These are phyloP conservation scores for Macrobrachium rosenbergii DNA, from an alignment of 1,140 invertebrate genomes.

Conservation along the genomic window DNA sequence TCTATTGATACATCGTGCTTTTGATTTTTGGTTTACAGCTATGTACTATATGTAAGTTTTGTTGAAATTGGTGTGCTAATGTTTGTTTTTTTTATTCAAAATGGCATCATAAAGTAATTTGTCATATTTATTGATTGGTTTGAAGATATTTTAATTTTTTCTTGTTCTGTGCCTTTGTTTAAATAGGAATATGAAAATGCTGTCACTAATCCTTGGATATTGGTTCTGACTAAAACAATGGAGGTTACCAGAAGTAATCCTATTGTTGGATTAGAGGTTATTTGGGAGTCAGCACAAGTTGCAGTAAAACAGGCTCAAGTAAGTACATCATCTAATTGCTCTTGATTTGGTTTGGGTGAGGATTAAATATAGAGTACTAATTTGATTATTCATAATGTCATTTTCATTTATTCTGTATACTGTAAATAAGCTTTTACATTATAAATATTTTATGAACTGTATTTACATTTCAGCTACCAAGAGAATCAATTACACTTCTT, in stretches of 20 bases:
- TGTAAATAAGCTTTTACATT: too few relatives aligned
- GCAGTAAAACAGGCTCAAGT: constrained; percentile 30
- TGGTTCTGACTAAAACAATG: constrained; percentile 18
- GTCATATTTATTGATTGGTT: background rate
- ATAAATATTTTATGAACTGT: background rate
- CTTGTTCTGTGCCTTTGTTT: background rate
- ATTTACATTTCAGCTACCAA: constrained; percentile 28
- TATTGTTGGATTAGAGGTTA: constrained; percentile 19
- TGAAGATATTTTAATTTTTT: background rate
- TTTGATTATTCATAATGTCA: background rate
- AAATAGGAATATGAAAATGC: constrained; percentile 25
- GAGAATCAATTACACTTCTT: background rate
- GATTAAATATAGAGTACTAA: background rate
- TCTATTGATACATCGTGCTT: background rate
- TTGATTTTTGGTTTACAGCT: too few relatives aligned
- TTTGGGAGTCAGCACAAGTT: constrained; percentile 34
- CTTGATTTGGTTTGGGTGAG: background rate
- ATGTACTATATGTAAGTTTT: too few relatives aligned
- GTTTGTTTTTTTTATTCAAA: too few relatives aligned
- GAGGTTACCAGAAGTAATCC: constrained; percentile 21
- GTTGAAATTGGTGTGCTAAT: too few relatives aligned
- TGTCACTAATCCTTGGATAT: constrained; percentile 38
- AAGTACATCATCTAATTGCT: background rate
- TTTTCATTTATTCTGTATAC: background rate
- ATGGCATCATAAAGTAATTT: too few relatives aligned